Conservation (phyloP, 1,140 invertebrate species). For the Ooceraea biroi region DNA sequence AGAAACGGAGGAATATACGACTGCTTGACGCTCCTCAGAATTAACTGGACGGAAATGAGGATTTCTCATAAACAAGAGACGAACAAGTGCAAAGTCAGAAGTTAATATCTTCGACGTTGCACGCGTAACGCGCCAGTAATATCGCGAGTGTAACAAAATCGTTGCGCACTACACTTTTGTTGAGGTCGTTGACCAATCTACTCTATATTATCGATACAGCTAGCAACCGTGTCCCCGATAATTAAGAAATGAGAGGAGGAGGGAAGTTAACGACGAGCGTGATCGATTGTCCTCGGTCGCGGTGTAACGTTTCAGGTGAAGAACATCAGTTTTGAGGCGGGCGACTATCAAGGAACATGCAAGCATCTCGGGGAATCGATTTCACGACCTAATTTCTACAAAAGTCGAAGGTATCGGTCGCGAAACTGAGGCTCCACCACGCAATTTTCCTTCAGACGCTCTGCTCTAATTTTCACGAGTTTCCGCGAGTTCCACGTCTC, state of each 20-base stretch:
- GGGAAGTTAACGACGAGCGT: no score
- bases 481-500: slow-evolving; percentile 8
- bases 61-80: slow-evolving; percentile 38
- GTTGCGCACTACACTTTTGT: no score
- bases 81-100: slow-evolving; percentile 1
- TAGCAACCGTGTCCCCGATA: no score
- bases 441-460: slow-evolving; percentile 33
- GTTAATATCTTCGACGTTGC: background rate
- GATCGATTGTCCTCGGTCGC: background rate
- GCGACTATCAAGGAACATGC: background rate
- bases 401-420: slow-evolving; percentile 22
- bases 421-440: slow-evolving; percentile 29
- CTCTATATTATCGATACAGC: no score
- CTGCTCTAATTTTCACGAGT: background rate
- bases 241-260: background rate
- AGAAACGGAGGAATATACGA: slow-evolving; percentile 36
- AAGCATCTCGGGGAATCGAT: slow-evolving; percentile 18
- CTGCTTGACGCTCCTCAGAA: slow-evolving; percentile 44
- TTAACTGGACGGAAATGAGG: slow-evolving; percentile 35
- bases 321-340: background rate
- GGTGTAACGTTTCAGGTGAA: background rate
- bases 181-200: no score
- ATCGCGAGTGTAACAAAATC: no score
- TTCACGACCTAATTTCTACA: slow-evolving; percentile 28
- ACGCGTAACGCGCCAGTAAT: background rate